Conservation (phyloP, 2,113 vertebrate species). For the Canis aureus region DNA sequence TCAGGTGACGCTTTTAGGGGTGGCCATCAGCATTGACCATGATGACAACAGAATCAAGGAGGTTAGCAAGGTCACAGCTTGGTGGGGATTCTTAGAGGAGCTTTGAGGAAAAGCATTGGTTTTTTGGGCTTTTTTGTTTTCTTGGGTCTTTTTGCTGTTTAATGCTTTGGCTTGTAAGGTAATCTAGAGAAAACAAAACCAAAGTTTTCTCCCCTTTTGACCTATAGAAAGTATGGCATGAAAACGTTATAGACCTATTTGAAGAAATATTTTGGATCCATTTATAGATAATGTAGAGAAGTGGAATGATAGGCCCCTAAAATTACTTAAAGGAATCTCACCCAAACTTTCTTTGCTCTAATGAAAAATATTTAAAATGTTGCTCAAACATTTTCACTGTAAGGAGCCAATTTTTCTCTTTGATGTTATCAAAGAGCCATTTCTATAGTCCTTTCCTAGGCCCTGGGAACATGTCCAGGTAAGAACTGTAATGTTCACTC, state of each 20-base stretch:
- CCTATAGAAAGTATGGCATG: neutral
- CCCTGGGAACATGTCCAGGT: neutral
- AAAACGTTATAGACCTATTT: neutral
- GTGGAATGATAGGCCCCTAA: neutral
- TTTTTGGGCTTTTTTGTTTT: neutral
- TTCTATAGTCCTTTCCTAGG: neutral
- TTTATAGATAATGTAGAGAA: conserved; percentile 26
- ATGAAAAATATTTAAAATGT: conserved; percentile 48
- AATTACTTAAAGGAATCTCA: neutral
- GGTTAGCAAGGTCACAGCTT: neutral
- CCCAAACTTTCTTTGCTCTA: neutral
- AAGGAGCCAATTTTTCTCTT: conserved; percentile 22
- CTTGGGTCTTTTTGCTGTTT: neutral
- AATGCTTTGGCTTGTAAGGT: neutral
- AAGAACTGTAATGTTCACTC: conserved; percentile 3
- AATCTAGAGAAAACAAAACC: neutral
- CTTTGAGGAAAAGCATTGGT: neutral
- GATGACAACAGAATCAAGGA: neutral
- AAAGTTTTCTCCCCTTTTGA: neutral
- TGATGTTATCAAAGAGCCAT: neutral
- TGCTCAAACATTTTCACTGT: conserved; percentile 20
- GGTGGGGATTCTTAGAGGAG: neutral
- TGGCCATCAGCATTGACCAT: neutral
- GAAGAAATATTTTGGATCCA: neutral
- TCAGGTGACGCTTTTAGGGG: neutral